A percentile compares a stretch with the other conserved stretches of the same genome.
These are phyloP conservation scores for Clinocottus analis DNA, from an alignment of 2,113 vertebrate species.

Conservation along the genomic window DNA sequence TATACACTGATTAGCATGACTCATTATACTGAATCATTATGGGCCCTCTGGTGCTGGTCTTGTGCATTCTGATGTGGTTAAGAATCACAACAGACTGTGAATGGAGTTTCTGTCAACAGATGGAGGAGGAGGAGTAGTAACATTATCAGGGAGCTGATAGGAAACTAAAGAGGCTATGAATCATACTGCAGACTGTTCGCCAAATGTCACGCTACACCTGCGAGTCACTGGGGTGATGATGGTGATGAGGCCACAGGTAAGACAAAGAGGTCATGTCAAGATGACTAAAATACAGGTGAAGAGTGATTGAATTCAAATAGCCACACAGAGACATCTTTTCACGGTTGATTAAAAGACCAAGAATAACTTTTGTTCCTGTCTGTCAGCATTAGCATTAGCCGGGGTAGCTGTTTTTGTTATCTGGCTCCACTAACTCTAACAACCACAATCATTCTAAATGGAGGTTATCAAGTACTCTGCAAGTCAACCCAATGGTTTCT, in stretches of 20 bases:
- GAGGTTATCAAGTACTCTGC: neutral
- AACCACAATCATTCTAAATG: neutral
- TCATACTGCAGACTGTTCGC: neutral
- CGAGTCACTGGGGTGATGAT: neutral
- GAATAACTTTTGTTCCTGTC: neutral
- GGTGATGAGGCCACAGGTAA: conserved; percentile 3
- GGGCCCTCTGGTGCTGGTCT: neutral
- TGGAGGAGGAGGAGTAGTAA: conserved; percentile 19
- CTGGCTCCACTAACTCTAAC: neutral
- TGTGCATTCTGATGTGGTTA: conserved; percentile 11
- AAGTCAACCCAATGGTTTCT: neutral
- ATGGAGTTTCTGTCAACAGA: conserved; percentile 22
- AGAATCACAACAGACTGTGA: conserved; percentile 17
- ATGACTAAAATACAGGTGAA: neutral
- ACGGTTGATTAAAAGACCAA: neutral
- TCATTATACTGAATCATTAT: conserved; percentile 1
- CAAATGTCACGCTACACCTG: neutral
- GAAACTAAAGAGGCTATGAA: conserved; percentile 1
- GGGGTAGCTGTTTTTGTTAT: neutral
- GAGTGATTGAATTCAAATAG: neutral
- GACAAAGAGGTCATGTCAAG: conserved; percentile 9
- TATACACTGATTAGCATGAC: conserved; percentile 19
- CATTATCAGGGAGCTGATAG: conserved; percentile 1
- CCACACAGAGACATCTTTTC: neutral
- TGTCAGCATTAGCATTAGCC: neutral